A percentile compares a stretch with the other conserved stretches of the same genome.
Conservation (phyloP, 2,888 invertebrate genomes). For the Tortrix viridana region DNA sequence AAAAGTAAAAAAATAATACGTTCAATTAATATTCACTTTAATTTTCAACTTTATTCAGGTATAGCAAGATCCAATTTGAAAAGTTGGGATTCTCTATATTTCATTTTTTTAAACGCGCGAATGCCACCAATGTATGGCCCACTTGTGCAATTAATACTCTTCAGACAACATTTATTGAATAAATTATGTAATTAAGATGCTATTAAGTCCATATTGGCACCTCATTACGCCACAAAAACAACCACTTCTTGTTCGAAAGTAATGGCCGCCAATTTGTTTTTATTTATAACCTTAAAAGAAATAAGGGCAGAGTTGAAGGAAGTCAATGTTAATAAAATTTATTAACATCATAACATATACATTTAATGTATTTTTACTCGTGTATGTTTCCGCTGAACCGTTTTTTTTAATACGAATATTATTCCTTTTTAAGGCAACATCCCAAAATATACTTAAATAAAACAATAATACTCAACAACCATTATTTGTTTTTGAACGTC, state of each 20-base stretch:
- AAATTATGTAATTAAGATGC: slow-evolving; percentile 22
- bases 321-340: slow-evolving; percentile 8
- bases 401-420: background rate
- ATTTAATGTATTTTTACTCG: background rate
- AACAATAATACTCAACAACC: background rate
- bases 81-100: background rate
- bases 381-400: background rate
- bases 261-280: slow-evolving; percentile 29
- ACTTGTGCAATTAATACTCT: slow-evolving; percentile 33
- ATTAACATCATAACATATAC: too few relatives aligned
- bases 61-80: background rate
- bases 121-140: slow-evolving; percentile 11
- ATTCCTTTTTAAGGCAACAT: background rate
- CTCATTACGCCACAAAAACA: slow-evolving; percentile 8
- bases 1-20: slow-evolving; percentile 10
- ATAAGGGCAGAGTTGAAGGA: slow-evolving; percentile 27
- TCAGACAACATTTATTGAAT: slow-evolving; percentile 9
- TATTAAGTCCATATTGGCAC: slow-evolving; percentile 26
- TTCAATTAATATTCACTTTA: background rate
- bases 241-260: slow-evolving; percentile 21
- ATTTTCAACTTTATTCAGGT: background rate
- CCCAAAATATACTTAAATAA: background rate
- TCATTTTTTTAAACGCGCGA: background rate
- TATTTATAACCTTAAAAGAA: slow-evolving; percentile 28
- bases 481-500: background rate